phyloP scores from a whole-genome alignment of 2,888 invertebrate species.

The Amphimallon solstitiale region DNA sequence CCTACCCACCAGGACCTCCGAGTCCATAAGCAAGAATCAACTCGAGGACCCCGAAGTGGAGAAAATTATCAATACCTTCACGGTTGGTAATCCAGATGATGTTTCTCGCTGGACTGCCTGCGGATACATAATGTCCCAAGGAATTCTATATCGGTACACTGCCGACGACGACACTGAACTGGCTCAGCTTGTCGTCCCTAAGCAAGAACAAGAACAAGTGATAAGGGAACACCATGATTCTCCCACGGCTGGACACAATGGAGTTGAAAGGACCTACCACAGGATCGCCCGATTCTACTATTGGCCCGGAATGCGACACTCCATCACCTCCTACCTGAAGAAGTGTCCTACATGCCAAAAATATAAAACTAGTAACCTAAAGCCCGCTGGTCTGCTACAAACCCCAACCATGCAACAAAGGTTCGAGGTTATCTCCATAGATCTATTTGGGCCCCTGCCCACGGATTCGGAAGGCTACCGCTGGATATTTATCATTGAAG shows the following conservation, averaged over 20 bases:
- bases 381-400: slow-evolving; percentile 53
- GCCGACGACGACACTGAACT: slow-evolving; percentile 37
- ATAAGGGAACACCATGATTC: slow-evolving; percentile 37
- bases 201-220: neutral
- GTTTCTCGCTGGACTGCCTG: slow-evolving; percentile 17
- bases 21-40: slow-evolving; percentile 33
- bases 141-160: slow-evolving; percentile 32
- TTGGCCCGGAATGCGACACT: slow-evolving; percentile 49
- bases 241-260: slow-evolving; percentile 41
- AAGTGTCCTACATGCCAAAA: slow-evolving; percentile 51
- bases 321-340: slow-evolving; percentile 47
- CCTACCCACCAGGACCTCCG: slow-evolving; percentile 7
- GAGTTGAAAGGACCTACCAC: slow-evolving; percentile 25
- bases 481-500: no score
- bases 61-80: slow-evolving; percentile 40
- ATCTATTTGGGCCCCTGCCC: slow-evolving; percentile 48
- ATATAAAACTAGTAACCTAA: slow-evolving; percentile 53
- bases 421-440: slow-evolving; percentile 53
- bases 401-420: slow-evolving; percentile 44
- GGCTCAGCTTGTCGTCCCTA: slow-evolving; percentile 34
- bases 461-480: neutral
- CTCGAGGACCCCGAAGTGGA: slow-evolving; percentile 40
- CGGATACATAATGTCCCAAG: slow-evolving; percentile 38
- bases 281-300: slow-evolving; percentile 43
- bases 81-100: slow-evolving; percentile 7